phyloP scores from a whole-genome alignment of 2,888 invertebrate species.

The Lottia scabra region DNA sequence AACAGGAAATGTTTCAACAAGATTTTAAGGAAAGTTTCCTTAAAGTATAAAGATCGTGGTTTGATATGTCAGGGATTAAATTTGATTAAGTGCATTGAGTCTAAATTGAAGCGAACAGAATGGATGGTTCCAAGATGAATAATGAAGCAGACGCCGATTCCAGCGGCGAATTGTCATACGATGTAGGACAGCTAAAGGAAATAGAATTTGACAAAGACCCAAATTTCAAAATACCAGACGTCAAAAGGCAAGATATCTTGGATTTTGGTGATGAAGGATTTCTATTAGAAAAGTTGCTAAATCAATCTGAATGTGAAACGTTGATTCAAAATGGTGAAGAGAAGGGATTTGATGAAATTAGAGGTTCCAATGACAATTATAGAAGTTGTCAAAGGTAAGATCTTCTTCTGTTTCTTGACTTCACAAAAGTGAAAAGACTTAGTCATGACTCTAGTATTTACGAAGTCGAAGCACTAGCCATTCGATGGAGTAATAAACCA shows the following conservation, averaged over 20 bases:
- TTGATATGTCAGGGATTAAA: too few relatives aligned
- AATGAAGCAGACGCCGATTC: constrained; percentile 32
- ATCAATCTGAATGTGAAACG: constrained; percentile 44
- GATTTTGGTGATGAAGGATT: constrained; percentile 61
- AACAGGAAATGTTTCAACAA: too few relatives aligned
- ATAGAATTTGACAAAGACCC: not conserved
- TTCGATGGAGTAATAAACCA: too few relatives aligned
- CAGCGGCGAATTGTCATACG: constrained; percentile 28
- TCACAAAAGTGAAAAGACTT: too few relatives aligned
- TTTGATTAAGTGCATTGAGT: too few relatives aligned
- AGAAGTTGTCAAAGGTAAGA: constrained; percentile 49
- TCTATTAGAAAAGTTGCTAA: constrained; percentile 46
- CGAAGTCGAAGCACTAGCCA: too few relatives aligned
- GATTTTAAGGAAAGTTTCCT: too few relatives aligned
- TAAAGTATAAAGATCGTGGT: too few relatives aligned
- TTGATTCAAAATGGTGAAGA: constrained; percentile 50
- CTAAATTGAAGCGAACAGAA: too few relatives aligned
- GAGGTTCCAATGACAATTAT: constrained; percentile 45
- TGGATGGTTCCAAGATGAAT: constrained; percentile 26
- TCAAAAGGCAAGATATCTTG: constrained; percentile 39
- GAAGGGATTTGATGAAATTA: constrained; percentile 49
- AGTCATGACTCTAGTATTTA: too few relatives aligned
- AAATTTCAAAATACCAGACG: not conserved
- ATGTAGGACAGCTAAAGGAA: constrained; percentile 20
- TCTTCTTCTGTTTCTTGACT: not conserved